Conservation (phyloP, 2,113 vertebrate species). For the Herpetotheres cachinnans region DNA sequence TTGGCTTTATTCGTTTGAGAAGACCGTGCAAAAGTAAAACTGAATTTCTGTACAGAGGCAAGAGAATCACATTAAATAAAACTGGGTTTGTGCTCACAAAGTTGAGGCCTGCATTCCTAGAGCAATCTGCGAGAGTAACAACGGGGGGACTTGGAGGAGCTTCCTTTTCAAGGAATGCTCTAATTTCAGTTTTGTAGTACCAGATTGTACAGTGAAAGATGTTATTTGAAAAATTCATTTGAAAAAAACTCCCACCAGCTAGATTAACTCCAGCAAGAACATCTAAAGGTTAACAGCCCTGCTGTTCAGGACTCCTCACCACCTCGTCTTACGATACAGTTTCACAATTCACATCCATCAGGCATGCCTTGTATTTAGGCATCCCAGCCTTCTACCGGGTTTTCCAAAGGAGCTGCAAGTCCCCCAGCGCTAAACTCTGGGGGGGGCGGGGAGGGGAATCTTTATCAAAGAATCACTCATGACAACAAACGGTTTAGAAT, state of each 20-base stretch:
- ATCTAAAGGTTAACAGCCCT: neutral
- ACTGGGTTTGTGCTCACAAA: neutral
- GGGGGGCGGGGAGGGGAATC: too few species aligned
- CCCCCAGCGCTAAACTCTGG: neutral
- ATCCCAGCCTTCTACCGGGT: neutral
- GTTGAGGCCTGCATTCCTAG: neutral
- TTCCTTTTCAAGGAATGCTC: neutral
- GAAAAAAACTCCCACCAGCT: neutral
- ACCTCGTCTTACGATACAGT: accelerated
- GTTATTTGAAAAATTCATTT: neutral
- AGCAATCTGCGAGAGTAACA: neutral
- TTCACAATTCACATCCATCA: neutral
- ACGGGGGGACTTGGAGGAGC: accelerated
- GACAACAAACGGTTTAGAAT: neutral
- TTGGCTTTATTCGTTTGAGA: neutral
- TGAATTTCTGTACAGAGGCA: neutral
- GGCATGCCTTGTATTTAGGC: neutral
- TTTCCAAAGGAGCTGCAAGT: neutral
- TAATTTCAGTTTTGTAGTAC: neutral
- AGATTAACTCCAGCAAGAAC: neutral
- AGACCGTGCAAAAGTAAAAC: neutral
- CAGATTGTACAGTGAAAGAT: neutral
- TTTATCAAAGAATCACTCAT: neutral
- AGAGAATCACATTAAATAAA: neutral
- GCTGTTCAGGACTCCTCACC: neutral